Evolutionary conservation across 2,113 vertebrate genomes (phyloP).

Genomic region (human (Homo sapiens)): GRCh38 chr5:131285001-131285500

Average conservation of each 20-base stretch:
- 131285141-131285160: too few species aligned
- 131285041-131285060: not conserved
- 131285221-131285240: not conserved
- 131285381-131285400: not conserved
- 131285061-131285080: not conserved
- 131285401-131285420: not conserved
- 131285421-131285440: slow-evolving; percentile 3
- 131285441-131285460: not conserved
- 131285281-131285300: not conserved
- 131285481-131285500: not conserved
- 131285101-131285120: not conserved
- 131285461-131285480: slow-evolving; percentile 21
- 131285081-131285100: not conserved
- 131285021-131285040: not conserved
- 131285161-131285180: not conserved
- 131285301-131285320: too few species aligned
- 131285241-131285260: not conserved
- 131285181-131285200: not conserved
- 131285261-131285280: not conserved
- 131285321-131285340: not conserved
- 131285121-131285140: not conserved
- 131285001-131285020: not conserved
- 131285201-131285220: not conserved
- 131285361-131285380: not conserved
- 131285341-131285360: not conserved